phyloP scores from a whole-genome alignment of 2,113 vertebrate genomes.

The Tursiops truncatus region DNA sequence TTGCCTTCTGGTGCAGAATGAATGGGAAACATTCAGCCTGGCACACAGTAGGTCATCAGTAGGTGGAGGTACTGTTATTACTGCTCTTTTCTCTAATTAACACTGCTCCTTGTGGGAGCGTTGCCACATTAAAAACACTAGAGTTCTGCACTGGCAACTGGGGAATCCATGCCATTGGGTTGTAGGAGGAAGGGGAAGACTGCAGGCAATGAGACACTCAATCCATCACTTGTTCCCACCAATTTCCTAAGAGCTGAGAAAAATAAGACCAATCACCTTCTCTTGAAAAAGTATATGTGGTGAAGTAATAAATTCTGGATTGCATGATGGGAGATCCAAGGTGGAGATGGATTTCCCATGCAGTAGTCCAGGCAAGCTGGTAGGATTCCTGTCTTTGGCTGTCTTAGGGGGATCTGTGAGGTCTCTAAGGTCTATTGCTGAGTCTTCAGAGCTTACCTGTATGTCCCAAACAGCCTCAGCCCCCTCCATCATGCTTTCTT shows the following conservation, averaged over 20 bases:
- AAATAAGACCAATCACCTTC: background rate
- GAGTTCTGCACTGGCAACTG: background rate
- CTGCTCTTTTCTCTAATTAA: background rate
- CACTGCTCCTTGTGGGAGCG: background rate
- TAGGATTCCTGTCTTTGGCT: background rate
- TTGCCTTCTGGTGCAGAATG: background rate
- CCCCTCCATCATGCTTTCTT: background rate
- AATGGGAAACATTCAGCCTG: background rate
- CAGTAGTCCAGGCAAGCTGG: background rate
- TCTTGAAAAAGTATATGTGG: background rate
- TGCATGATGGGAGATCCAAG: accelerated
- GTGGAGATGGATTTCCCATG: accelerated
- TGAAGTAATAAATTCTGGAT: background rate
- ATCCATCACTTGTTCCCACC: background rate
- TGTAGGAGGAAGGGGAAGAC: background rate
- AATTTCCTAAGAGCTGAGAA: background rate
- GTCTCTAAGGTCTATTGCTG: background rate
- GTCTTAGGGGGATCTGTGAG: background rate
- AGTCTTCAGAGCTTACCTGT: background rate
- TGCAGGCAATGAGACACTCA: background rate
- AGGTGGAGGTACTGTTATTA: no score
- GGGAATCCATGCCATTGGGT: background rate
- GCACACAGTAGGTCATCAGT: background rate
- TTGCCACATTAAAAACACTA: background rate
- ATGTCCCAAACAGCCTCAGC: no score